These are phyloP conservation scores for Drosophila stalkeri DNA, from an alignment of 2,888 invertebrate species.

Conservation along the genomic window DNA sequence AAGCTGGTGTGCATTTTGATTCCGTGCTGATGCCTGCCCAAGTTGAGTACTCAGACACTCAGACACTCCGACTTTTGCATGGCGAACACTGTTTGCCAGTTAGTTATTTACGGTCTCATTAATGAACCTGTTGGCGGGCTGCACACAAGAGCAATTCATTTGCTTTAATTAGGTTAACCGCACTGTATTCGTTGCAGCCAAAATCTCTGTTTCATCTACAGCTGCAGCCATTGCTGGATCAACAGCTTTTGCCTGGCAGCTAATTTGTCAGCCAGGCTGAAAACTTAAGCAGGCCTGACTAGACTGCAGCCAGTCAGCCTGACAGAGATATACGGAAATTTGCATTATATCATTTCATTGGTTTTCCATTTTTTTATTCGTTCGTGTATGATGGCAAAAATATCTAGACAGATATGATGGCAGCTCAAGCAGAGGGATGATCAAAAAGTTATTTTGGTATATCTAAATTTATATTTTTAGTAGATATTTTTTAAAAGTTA, in stretches of 20 bases:
- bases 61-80: not conserved
- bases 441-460: not conserved
- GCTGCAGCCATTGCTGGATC: conserved; percentile 16
- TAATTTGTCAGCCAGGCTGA: conserved; percentile 18
- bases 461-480: not conserved
- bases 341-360: conserved; percentile 49
- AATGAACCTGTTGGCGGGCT: conserved; percentile 3
- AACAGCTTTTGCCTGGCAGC: conserved; percentile 19
- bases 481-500: not conserved
- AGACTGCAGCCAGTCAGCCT: not conserved
- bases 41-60: conserved; percentile 1
- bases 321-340: conserved; percentile 39
- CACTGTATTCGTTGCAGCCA: not conserved
- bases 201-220: not conserved
- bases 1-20: not conserved
- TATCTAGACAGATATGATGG: not conserved
- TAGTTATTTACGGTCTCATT: not conserved
- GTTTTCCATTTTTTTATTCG: not conserved
- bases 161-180: conserved; percentile 1
- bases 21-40: not conserved
- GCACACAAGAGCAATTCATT: too few relatives aligned
- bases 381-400: not conserved
- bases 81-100: not conserved
- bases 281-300: not conserved
- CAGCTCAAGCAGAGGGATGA: not conserved